A percentile compares a stretch with the other conserved stretches of the same genome.
phyloP scores from a whole-genome alignment of 92 coral and sea anemone species.

The Porites lobata region DNA sequence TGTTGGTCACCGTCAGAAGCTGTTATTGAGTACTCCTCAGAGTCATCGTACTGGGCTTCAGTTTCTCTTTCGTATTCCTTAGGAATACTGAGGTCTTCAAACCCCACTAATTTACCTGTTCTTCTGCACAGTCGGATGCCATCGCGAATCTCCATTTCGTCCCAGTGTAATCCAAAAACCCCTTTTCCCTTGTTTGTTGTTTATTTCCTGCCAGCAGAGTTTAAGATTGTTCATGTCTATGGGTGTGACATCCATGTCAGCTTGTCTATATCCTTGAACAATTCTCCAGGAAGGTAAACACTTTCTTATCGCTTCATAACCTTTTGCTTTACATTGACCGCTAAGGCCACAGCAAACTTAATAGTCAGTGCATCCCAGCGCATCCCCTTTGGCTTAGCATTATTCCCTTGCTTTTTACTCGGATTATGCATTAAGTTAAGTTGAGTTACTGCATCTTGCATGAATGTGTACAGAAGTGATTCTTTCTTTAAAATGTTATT shows the following conservation, averaged over 20 bases:
- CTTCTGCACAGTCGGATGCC: no score
- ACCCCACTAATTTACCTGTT: no score
- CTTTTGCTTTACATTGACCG: slow-evolving; percentile 53
- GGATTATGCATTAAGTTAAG: not conserved
- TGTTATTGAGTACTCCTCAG: not conserved
- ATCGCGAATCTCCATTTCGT: no score
- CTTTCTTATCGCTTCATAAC: slow-evolving; percentile 51
- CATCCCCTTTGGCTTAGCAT: not conserved
- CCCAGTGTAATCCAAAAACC: no score
- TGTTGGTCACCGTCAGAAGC: no score
- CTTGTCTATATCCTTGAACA: slow-evolving; percentile 34
- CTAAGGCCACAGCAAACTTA: slow-evolving; percentile 34
- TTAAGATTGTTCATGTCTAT: slow-evolving; percentile 16
- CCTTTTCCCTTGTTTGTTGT: no score
- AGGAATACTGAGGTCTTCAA: no score
- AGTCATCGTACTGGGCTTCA: no score
- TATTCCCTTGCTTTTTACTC: not conserved
- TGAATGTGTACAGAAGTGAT: slow-evolving; percentile 22
- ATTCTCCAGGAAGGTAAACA: slow-evolving; percentile 64
- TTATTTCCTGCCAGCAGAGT: no score
- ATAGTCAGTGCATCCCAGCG: slow-evolving; percentile 17
- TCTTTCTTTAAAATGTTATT: slow-evolving; percentile 17
- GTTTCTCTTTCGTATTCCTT: no score
- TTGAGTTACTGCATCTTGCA: slow-evolving; percentile 22
- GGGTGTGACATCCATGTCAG: slow-evolving; percentile 16